A percentile compares a stretch with the other conserved stretches of the same genome.
Evolutionary conservation across 2,113 vertebrate species (phyloP).

Genomic region (Cynopterus brachyotis): DNA sequence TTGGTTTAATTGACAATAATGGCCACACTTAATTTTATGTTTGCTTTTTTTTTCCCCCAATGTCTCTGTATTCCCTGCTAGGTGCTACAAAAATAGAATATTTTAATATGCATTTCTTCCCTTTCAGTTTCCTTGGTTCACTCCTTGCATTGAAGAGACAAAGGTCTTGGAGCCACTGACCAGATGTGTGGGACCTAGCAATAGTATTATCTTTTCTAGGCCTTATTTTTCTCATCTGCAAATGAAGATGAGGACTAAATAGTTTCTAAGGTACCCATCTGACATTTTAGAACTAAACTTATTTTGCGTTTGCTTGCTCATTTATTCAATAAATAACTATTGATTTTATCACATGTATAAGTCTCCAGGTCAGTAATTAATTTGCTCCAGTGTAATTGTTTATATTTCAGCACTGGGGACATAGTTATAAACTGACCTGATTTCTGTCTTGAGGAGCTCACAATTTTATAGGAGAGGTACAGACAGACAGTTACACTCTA

Average conservation of each 20-base stretch:
- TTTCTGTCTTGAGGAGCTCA: not conserved
- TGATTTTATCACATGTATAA: slow-evolving; percentile 27
- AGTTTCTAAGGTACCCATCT: not conserved
- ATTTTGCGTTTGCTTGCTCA: not conserved
- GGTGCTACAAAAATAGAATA: not conserved
- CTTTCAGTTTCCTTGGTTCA: not conserved
- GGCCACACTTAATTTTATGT: not conserved
- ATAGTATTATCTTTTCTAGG: not conserved
- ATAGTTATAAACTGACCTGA: not conserved
- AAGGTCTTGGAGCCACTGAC: not conserved
- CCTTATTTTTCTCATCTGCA: not conserved
- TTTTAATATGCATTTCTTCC: not conserved
- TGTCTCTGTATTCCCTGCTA: not conserved
- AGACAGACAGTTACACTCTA: not conserved
- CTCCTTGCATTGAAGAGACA: not conserved
- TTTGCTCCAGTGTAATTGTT: not conserved
- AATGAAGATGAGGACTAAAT: not conserved
- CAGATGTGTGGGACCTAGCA: not conserved
- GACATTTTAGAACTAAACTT: slow-evolving; percentile 4
- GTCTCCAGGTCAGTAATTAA: slow-evolving; percentile 14
- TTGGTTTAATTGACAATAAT: not conserved
- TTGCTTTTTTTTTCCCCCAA: not conserved
- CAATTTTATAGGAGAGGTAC: not conserved
- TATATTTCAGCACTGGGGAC: not conserved
- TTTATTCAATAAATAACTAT: slow-evolving; percentile 16